Conservation (phyloP, 2,113 vertebrate genomes). For the Hippocampus guttulatus region DNA sequence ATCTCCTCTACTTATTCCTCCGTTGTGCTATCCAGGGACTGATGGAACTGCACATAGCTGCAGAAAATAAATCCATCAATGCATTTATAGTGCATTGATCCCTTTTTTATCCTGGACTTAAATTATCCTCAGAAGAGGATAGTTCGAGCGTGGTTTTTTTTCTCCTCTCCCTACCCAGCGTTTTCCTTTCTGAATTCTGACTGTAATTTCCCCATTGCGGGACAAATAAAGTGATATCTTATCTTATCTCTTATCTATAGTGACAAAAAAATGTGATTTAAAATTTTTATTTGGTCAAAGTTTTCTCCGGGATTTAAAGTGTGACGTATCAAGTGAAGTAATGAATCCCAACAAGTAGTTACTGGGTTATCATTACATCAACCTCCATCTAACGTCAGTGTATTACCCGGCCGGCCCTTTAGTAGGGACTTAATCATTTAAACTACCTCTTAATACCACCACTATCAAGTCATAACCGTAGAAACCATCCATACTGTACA, state of each 20-base stretch:
- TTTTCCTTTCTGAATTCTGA: too few species aligned
- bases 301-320: neutral
- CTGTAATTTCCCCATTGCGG: too few species aligned
- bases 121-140: too few species aligned
- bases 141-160: too few species aligned
- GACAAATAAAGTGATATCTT: too few species aligned
- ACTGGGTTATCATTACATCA: neutral
- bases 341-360: neutral
- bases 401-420: neutral
- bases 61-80: slow-evolving; percentile 1
- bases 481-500: neutral
- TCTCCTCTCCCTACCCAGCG: too few species aligned
- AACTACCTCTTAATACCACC: neutral
- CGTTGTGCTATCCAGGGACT: slow-evolving; percentile 6
- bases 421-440: neutral
- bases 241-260: too few species aligned
- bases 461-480: neutral
- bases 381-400: neutral
- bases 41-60: slow-evolving; percentile 18
- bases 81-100: neutral
- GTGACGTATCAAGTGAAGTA: neutral
- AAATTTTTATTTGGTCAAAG: neutral
- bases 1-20: slow-evolving; percentile 42
- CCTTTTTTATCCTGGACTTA: too few species aligned
- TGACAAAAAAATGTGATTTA: neutral